These are phyloP conservation scores for Rhagium mordax DNA, from an alignment of 2,888 invertebrate genomes.

Conservation along the genomic window DNA sequence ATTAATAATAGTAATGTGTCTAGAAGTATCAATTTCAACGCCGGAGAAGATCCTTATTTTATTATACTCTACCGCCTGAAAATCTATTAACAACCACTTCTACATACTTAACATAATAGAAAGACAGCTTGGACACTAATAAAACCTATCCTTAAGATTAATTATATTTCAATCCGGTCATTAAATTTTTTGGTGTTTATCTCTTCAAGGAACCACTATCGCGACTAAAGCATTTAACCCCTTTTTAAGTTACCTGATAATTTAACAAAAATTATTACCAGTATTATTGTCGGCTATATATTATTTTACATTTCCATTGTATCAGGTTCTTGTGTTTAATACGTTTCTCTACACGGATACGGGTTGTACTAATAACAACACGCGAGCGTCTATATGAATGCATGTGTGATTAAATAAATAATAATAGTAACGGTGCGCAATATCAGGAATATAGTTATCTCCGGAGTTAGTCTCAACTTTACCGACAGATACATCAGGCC, in stretches of 20 bases:
- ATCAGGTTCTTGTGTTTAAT: too few species aligned
- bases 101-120: neutral
- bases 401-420: too few species aligned
- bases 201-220: neutral
- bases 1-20: conserved; percentile 9
- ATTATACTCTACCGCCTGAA: neutral
- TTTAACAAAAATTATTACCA: neutral
- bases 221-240: neutral
- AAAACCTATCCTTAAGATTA: neutral
- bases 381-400: too few species aligned
- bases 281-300: neutral
- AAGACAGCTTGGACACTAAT: neutral
- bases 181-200: neutral
- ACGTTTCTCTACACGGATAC: too few species aligned
- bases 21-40: conserved; percentile 12
- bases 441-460: too few species aligned
- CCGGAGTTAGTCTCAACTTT: too few species aligned
- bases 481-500: too few species aligned
- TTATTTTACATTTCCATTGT: neutral
- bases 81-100: neutral
- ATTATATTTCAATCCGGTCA: neutral
- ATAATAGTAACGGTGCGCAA: too few species aligned
- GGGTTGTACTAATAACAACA: too few species aligned
- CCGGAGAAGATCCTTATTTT: conserved; percentile 1
- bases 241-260: neutral